Percentiles rank a stretch among this genome's conserved stretches.
Evolutionary conservation across 2,888 invertebrate genomes (phyloP).

Genomic region (Apamea monoglypha): DNA sequence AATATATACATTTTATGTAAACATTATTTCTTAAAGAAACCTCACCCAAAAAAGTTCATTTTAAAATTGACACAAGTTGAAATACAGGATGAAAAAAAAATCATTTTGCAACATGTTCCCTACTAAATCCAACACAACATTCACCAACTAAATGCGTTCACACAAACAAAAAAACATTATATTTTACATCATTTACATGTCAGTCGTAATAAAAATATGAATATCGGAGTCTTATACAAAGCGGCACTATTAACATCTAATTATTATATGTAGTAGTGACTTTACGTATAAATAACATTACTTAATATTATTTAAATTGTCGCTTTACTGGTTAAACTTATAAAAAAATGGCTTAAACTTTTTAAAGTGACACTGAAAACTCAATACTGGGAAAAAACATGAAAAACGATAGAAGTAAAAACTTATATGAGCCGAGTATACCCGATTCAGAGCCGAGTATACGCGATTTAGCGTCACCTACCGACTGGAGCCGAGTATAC

Average conservation of each 20-base stretch:
- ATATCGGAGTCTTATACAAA: conserved; percentile 73
- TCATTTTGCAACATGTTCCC: conserved; percentile 6
- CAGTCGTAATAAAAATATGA: conserved; percentile 84
- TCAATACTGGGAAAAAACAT: background rate
- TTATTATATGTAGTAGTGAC: conserved; percentile 66
- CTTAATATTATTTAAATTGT: conserved; percentile 42
- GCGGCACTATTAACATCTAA: conserved; percentile 72
- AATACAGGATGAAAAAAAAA: conserved; percentile 3
- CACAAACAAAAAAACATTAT: conserved; percentile 67
- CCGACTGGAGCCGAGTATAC: no score
- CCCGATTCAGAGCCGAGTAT: background rate
- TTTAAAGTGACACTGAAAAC: background rate
- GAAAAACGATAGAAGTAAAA: background rate
- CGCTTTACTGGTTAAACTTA: conserved; percentile 46
- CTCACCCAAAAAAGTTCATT: conserved; percentile 1
- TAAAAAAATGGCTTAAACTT: conserved; percentile 5
- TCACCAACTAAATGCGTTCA: conserved; percentile 78
- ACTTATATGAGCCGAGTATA: background rate
- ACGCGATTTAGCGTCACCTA: background rate
- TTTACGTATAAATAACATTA: conserved; percentile 65
- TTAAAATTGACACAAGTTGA: conserved; percentile 30
- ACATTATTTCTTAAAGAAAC: conserved; percentile 17
- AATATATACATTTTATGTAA: background rate
- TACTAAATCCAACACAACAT: conserved; percentile 72
- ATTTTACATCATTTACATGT: conserved; percentile 85